Base-by-base conservation (phyloP, 2,797 vertebrate genomes). In the Ciconia nigra region DNA sequence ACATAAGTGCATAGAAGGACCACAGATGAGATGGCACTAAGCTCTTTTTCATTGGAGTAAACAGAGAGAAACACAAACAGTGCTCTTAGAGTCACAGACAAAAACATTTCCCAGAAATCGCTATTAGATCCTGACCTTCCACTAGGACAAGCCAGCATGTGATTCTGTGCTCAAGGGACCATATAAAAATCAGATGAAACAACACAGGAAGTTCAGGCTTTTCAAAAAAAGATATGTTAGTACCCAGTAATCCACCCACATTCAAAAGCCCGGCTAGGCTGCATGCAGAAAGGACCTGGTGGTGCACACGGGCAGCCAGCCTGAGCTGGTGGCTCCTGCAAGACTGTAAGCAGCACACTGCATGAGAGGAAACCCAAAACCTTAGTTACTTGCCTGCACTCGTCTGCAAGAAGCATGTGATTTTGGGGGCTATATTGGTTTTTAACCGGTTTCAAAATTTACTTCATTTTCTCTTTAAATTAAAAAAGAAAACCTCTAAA, bases 21-120 rank as follows among this genome's bases (percentile, higher is more conserved):
- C 42, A 39, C 51, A 78, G 52, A 72, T 84, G 46, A 93, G 33
- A 84, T 7, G 41, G 33, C 14, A 92, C 58, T 58, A 28, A 63
- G 24, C 21, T 73, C 33, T 63, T 83, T 70, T 86, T 79, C n/a
- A 66, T 2, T 73, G 39, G 39, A 55, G 57, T 54, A 80, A 82
- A 73, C 44, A 35, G 39, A 51, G 33, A 55, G 37, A 87, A 79
- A 92, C 11, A 89, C n/a, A 84, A 94, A 86, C 18, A 89, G 25
- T 6, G 5, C 59, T 82, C 20, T 70, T 57, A 51, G 10, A 81
- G 61, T 44, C 54, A 65, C 10, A 69, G 49, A 25, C 17, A 70
- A 89, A 96, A 90, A 46, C 47, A 90, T 89, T 96, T 96, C 78
- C 58, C 83, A 93, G 93, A 95, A 95, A 74, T 13, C 1, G 5